phyloP scores from a whole-genome alignment of 2,797 vertebrate genomes.

The Typhlichthys eigenmanni region DNA sequence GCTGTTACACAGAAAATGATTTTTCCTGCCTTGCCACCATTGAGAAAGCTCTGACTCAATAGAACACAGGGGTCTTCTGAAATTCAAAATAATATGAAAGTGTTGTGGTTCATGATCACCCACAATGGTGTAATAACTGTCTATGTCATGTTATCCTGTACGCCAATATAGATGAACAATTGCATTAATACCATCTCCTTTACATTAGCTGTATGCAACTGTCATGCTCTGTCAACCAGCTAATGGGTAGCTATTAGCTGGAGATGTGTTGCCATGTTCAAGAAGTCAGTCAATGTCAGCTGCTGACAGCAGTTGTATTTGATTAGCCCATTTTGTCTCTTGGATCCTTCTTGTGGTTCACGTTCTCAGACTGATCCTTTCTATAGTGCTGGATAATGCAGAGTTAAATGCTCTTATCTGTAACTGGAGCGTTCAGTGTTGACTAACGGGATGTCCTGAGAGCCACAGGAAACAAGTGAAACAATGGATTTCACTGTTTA shows the following conservation, averaged over 20 bases:
- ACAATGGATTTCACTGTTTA: constrained; percentile 75
- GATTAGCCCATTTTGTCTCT: constrained; percentile 46
- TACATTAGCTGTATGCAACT: constrained; percentile 32
- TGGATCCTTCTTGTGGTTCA: constrained; percentile 36
- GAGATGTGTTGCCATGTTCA: constrained; percentile 38
- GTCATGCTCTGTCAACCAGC: constrained; percentile 7
- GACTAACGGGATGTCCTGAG: constrained; percentile 70
- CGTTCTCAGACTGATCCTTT: constrained; percentile 39
- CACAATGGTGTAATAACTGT: too few relatives aligned
- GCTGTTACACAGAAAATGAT: too few relatives aligned
- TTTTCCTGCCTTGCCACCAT: too few relatives aligned
- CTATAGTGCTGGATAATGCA: constrained; percentile 47
- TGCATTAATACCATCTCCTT: constrained; percentile 25
- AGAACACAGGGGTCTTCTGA: too few relatives aligned
- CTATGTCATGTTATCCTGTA: too few relatives aligned
- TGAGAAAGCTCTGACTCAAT: too few relatives aligned
- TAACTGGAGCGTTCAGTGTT: constrained; percentile 65
- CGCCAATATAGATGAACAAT: constrained; percentile 19
- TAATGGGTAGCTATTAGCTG: constrained; percentile 48
- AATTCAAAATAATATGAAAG: background rate
- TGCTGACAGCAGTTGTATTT: constrained; percentile 30
- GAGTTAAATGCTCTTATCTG: constrained; percentile 63
- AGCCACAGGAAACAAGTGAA: constrained; percentile 68
- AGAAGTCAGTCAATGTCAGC: constrained; percentile 37
- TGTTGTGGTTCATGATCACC: background rate